These are phyloP conservation scores for Hepsetus odoe DNA, from an alignment of 2,113 vertebrate genomes.

Conservation along the genomic window DNA sequence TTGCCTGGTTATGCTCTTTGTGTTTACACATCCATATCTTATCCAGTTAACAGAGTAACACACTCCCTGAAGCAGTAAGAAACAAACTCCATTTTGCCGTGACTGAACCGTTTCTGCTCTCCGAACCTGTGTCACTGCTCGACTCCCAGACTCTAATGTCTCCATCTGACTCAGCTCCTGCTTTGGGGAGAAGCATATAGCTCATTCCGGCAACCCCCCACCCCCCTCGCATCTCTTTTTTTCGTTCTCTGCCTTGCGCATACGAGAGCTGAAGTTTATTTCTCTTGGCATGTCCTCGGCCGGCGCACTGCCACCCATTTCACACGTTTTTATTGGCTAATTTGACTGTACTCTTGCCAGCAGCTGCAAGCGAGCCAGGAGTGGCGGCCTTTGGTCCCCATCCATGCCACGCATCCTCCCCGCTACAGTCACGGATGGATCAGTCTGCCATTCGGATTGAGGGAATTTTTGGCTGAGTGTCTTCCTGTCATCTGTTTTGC, in stretches of 20 bases:
- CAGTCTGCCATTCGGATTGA: not conserved
- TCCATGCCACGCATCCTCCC: conserved; percentile 8
- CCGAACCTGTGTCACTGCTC: conserved; percentile 23
- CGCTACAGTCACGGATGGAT: conserved; percentile 1
- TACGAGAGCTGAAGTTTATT: conserved; percentile 74
- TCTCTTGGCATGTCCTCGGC: conserved; percentile 73
- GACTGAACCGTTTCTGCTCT: conserved; percentile 9
- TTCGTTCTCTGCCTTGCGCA: conserved; percentile 5
- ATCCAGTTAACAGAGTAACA: not conserved
- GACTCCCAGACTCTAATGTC: conserved; percentile 4
- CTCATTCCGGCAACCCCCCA: not conserved
- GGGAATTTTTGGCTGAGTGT: conserved; percentile 45
- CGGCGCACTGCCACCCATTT: conserved; percentile 73
- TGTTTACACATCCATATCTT: conserved; percentile 2
- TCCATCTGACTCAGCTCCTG: conserved; percentile 37
- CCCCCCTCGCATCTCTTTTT: not conserved
- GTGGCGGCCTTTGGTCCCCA: conserved; percentile 16
- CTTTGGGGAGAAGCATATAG: conserved; percentile 19
- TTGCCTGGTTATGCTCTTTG: conserved; percentile 1
- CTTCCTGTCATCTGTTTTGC: conserved; percentile 37
- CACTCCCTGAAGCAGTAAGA: conserved; percentile 2
- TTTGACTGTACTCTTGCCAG: conserved; percentile 77
- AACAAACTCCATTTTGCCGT: conserved; percentile 13
- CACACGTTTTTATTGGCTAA: conserved; percentile 80
- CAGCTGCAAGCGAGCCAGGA: conserved; percentile 69